These are phyloP conservation scores for Meiosimyza decipiens DNA, from an alignment of 2,888 invertebrate species.

Conservation along the genomic window DNA sequence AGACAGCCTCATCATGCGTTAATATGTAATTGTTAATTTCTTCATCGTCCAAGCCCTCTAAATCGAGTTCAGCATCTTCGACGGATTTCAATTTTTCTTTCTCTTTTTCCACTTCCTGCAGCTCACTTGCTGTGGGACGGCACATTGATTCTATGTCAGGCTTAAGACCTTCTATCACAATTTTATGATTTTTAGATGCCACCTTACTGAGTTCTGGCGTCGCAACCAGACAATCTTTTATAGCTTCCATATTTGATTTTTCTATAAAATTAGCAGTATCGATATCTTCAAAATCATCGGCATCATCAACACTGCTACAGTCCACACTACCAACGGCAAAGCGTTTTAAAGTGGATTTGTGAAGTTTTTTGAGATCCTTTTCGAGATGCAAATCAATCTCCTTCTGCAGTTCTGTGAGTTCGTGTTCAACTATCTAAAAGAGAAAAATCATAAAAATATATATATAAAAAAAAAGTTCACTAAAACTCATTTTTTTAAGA, in stretches of 20 bases:
- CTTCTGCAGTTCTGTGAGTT: constrained; percentile 82
- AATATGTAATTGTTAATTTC: constrained; percentile 91
- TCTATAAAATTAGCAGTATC: constrained; percentile 67
- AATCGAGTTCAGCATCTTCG: constrained; percentile 71
- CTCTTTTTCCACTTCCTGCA: constrained; percentile 65
- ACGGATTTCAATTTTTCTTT: constrained; percentile 46
- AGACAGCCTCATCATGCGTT: constrained; percentile 80
- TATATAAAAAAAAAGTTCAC: not conserved
- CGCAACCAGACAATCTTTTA: constrained; percentile 64
- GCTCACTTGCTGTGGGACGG: constrained; percentile 70
- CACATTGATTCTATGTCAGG: constrained; percentile 85
- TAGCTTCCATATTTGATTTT: constrained; percentile 67
- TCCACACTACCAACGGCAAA: constrained; percentile 32
- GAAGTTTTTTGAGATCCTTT: constrained; percentile 70
- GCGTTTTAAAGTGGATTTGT: constrained; percentile 53
- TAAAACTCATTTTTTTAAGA: too few relatives aligned
- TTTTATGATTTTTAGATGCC: constrained; percentile 43
- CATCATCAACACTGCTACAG: constrained; percentile 11
- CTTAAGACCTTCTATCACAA: constrained; percentile 67
- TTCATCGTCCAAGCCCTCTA: constrained; percentile 86
- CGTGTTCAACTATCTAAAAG: constrained; percentile 69
- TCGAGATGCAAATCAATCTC: constrained; percentile 88
- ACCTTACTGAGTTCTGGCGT: constrained; percentile 49
- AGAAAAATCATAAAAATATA: not conserved
- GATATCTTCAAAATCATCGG: constrained; percentile 60